These are phyloP conservation scores for Apis mellifera DNA, from an alignment of 1,140 invertebrate genomes.

Conservation along the genomic window DNA sequence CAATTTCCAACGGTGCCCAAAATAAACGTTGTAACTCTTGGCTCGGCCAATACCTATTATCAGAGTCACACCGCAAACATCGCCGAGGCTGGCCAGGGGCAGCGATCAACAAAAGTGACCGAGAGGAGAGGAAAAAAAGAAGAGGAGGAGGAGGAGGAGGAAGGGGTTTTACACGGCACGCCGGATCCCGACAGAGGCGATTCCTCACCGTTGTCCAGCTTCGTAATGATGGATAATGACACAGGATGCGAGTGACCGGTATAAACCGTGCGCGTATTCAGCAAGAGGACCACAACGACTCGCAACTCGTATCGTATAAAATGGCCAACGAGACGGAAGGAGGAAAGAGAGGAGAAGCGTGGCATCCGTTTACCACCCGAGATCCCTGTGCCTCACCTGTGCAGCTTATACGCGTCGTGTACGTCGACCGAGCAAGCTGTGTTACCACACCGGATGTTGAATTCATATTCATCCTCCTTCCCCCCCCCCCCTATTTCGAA, in stretches of 20 bases:
- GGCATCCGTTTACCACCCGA: constrained; percentile 58
- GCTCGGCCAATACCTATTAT: not conserved
- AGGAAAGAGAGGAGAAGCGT: constrained; percentile 24
- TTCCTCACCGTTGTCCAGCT: constrained; percentile 60
- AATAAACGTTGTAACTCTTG: not conserved
- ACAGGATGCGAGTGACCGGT: constrained; percentile 58
- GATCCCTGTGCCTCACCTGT: constrained; percentile 50
- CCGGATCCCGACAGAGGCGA: constrained; percentile 41
- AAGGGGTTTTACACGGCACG: constrained; percentile 47
- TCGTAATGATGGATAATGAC: constrained; percentile 66
- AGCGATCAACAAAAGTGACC: constrained; percentile 13
- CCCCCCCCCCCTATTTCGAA: not conserved
- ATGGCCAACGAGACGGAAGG: constrained; percentile 27
- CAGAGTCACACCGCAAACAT: constrained; percentile 28
- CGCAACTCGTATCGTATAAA: constrained; percentile 58
- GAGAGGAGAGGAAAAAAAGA: not conserved
- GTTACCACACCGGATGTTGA: constrained; percentile 41
- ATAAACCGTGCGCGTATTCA: constrained; percentile 42
- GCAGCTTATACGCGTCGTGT: constrained; percentile 34
- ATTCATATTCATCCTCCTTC: not conserved
- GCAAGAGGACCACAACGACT: constrained; percentile 37
- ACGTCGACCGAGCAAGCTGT: constrained; percentile 21
- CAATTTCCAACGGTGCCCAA: not conserved
- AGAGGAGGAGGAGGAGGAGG: not conserved
- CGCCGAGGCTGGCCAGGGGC: not conserved